Evolutionary conservation across 2,888 invertebrate species (phyloP).

Genomic region (Sturmia bella): DNA sequence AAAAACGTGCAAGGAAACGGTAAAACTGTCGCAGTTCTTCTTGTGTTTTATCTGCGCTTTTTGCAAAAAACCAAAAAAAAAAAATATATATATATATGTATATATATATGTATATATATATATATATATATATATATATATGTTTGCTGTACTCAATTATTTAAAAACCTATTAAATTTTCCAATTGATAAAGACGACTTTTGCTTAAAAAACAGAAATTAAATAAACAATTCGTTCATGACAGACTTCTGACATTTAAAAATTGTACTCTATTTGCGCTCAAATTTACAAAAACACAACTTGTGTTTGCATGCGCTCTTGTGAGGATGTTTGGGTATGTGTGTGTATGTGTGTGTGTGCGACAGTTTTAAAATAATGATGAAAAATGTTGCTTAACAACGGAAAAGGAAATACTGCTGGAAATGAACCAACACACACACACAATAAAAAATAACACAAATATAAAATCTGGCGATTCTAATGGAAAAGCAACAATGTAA

Average conservation of each 20-base stretch:
- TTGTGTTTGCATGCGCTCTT: not conserved
- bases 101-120: no score
- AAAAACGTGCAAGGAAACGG: not conserved
- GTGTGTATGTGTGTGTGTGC: conserved; percentile 1
- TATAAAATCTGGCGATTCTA: conserved; percentile 14
- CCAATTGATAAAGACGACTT: conserved; percentile 29
- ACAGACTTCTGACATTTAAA: conserved; percentile 37
- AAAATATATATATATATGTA: no score
- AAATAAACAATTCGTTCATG: not conserved
- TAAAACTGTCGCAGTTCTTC: conserved; percentile 23
- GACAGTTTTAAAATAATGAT: conserved; percentile 42
- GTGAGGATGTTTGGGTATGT: not conserved
- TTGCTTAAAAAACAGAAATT: not conserved
- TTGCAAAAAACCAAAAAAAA: no score
- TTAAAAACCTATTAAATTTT: conserved; percentile 45
- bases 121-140: no score
- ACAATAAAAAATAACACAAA: not conserved
- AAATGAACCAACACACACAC: conserved; percentile 8
- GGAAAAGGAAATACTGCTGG: conserved; percentile 60
- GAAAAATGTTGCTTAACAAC: conserved; percentile 51
- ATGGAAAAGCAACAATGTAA: conserved; percentile 29
- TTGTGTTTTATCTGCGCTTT: conserved; percentile 22
- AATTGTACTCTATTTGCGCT: conserved; percentile 45
- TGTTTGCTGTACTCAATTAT: conserved; percentile 48
- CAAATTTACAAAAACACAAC: not conserved